A percentile compares a stretch with the other conserved stretches of the same genome.
Conservation (phyloP, 1,140 invertebrate species). For the Euglossa dilemma region DNA sequence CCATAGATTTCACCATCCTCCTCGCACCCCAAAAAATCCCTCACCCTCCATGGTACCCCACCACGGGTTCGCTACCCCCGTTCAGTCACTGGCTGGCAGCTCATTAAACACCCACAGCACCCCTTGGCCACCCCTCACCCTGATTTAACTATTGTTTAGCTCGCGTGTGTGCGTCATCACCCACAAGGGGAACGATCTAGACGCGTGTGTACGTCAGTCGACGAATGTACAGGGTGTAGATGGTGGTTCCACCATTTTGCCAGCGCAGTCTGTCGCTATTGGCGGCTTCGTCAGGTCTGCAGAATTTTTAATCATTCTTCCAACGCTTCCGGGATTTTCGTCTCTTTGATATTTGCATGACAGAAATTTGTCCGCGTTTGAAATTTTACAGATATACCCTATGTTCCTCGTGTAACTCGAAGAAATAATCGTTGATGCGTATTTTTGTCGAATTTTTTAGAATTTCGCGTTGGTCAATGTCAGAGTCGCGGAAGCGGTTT, state of each 20-base stretch:
- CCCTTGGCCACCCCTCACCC: constrained; percentile 72
- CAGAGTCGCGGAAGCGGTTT: background rate
- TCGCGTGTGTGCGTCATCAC: constrained; percentile 49
- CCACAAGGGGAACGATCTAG: constrained; percentile 30
- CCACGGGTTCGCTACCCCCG: constrained; percentile 32
- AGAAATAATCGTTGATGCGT: too few species aligned
- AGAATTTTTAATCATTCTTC: background rate
- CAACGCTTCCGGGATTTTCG: background rate
- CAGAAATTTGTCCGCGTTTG: too few species aligned
- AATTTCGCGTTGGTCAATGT: background rate
- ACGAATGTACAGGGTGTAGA: constrained; percentile 16
- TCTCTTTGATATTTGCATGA: too few species aligned
- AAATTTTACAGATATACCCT: too few species aligned
- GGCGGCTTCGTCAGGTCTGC: background rate
- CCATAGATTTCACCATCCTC: constrained; percentile 58
- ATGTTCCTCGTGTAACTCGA: too few species aligned
- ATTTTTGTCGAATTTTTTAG: too few species aligned
- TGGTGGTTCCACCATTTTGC: constrained; percentile 29
- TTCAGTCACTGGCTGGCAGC: constrained; percentile 75
- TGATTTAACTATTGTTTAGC: constrained; percentile 80
- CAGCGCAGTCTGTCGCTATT: constrained; percentile 19
- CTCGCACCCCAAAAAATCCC: constrained; percentile 53
- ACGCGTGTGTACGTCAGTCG: background rate
- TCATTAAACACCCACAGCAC: constrained; percentile 82
- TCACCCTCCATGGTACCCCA: constrained; percentile 30